Base-by-base conservation (phyloP, 1,140 invertebrate genomes). In the Drosophila sp. region DNA sequence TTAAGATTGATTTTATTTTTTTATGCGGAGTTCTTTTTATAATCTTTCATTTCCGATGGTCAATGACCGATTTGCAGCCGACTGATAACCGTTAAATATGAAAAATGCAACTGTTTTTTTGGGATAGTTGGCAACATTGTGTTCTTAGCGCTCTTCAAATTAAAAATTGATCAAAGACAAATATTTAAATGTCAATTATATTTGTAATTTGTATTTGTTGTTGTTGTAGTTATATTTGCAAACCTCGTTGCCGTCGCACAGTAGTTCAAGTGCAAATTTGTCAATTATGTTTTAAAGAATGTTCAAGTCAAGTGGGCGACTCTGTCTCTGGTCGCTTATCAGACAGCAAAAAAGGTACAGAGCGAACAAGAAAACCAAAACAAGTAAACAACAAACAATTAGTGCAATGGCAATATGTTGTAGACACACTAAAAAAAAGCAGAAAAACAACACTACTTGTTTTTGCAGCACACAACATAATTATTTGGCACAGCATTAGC, bases 181-280 rank as follows among this genome's bases (percentile, higher is more conserved):
- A 41, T 41, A 43, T 25, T 14, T 29, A 7, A 34, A 57, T 11
- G n/a, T 7, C 9, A 41, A 32, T 14, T 34, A 32, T 43, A 50
- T 48, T n/a, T 38, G 21, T 18, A 43, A 45, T 18, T 25, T 18
- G 4, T 21, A 8, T 40, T 38, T 58, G 21, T 36, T 27, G 25
- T 63, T 16, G 6, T 53, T 29, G 29, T 27, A 13, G 34, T 14
- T 50, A 18, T 50, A 13, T 45, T 14, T 46, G 36, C 13, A 11
- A 5, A 53, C 62, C 25, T 53, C 14, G 56, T n/a, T 13, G 18
- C 46, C 25, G 5, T 7, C 46, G 51, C 54, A 87, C 82, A 87
- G 81, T 87, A 86, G 81, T 87, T 86, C 82, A 78, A 86, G 82
- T 87, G 82, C 83, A 82, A 86, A 86, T 86, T 86, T 86, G 83